phyloP scores from a whole-genome alignment of 1,140 invertebrate species.

The Saxidomus purpurata region DNA sequence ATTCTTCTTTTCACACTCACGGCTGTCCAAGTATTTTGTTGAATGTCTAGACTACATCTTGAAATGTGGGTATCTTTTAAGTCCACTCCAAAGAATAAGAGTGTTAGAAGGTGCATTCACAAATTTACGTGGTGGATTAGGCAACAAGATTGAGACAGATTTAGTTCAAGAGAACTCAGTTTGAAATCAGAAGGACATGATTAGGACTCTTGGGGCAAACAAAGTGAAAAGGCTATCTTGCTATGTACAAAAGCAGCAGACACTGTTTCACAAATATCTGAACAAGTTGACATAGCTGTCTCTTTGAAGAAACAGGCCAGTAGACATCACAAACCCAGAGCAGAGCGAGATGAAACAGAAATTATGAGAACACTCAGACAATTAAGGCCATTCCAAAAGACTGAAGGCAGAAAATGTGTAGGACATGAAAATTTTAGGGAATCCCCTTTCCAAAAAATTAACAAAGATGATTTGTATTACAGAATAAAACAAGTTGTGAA shows the following conservation, averaged over 20 bases:
- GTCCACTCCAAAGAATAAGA: neutral
- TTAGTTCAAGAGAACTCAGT: constrained; percentile 29
- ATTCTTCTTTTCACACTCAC: constrained; percentile 8
- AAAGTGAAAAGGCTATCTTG: neutral
- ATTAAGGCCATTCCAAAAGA: constrained; percentile 1
- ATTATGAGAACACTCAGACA: neutral
- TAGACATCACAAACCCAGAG: neutral
- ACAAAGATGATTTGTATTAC: constrained; percentile 1
- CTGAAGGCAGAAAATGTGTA: neutral
- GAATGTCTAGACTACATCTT: constrained; percentile 6
- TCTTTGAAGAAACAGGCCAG: neutral
- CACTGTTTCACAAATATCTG: neutral
- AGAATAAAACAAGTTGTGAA: neutral
- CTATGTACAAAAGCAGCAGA: neutral
- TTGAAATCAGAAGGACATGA: constrained; percentile 8
- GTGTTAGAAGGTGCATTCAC: neutral
- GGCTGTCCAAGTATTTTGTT: neutral
- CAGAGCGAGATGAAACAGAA: neutral
- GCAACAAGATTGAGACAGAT: neutral
- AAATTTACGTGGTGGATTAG: neutral
- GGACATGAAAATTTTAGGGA: constrained; percentile 5
- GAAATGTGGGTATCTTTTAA: neutral
- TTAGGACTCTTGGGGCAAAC: neutral
- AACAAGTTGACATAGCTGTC: neutral
- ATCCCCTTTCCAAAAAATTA: too few species aligned